Percentiles rank a stretch among this genome's conserved stretches.
Conservation (phyloP, 2,888 invertebrate genomes). For the Tipula vernalis region DNA sequence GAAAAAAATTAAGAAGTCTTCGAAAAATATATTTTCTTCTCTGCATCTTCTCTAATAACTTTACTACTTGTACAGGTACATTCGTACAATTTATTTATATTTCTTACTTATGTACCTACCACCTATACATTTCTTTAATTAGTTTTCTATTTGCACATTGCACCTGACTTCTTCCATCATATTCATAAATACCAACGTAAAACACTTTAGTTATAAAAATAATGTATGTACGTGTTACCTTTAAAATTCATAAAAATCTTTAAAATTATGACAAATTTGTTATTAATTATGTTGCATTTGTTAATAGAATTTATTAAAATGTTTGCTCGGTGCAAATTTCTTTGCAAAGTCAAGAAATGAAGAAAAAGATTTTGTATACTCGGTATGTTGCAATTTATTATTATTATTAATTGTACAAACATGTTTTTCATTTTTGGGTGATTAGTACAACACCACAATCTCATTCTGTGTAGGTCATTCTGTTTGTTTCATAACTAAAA, state of each 20-base stretch:
- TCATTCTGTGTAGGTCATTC: background rate
- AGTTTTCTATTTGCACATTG: background rate
- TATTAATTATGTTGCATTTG: background rate
- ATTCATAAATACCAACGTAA: background rate
- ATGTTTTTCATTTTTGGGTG: background rate
- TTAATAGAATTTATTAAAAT: background rate
- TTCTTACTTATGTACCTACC: background rate
- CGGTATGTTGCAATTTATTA: background rate
- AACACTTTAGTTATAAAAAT: background rate
- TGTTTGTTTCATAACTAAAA: background rate
- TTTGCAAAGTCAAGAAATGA: background rate
- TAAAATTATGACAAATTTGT: background rate
- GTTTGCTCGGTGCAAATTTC: background rate
- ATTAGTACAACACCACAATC: background rate
- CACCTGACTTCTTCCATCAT: background rate
- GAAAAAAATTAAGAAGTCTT: background rate
- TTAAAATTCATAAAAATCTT: background rate
- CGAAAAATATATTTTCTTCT: background rate
- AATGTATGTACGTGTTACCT: background rate
- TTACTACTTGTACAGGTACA: background rate
- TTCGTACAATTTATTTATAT: background rate
- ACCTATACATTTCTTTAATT: background rate
- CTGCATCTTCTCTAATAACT: background rate
- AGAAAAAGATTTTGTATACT: background rate
- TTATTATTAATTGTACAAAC: background rate